Conservation (phyloP, 1,140 invertebrate genomes). For the Adelges cooleyi region DNA sequence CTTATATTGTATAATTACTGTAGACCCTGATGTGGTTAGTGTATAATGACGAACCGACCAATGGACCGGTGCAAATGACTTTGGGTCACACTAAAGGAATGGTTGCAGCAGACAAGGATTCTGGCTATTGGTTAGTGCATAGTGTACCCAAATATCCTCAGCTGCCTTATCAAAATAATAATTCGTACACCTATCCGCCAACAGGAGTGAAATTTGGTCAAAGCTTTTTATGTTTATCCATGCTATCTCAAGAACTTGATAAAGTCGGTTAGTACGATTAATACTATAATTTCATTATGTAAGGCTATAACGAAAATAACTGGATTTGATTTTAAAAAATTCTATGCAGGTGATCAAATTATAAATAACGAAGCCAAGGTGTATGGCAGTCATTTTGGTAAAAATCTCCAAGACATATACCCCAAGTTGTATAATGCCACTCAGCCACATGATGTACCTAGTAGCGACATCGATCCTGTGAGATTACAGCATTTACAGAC, state of each 20-base stretch:
- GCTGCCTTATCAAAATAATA: constrained; percentile 32
- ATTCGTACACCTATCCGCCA: constrained; percentile 58
- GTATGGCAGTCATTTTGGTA: constrained; percentile 1
- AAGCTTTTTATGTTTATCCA: constrained; percentile 71
- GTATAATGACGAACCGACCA: constrained; percentile 76
- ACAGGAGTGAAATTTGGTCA: constrained; percentile 68
- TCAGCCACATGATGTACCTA: background rate
- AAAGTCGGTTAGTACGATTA: constrained; percentile 45
- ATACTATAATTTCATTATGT: too few species aligned
- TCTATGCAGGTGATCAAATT: background rate
- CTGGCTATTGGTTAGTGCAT: constrained; percentile 81
- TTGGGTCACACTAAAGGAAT: constrained; percentile 76
- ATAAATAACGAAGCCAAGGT: background rate
- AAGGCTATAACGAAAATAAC: too few species aligned
- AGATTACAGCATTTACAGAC: background rate
- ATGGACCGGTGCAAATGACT: constrained; percentile 36
- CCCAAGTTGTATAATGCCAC: background rate
- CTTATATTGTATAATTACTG: constrained; percentile 18
- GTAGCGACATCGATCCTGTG: background rate
- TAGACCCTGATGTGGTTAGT: constrained; percentile 46
- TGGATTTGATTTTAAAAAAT: too few species aligned
- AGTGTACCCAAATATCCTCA: constrained; percentile 77
- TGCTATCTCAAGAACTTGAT: constrained; percentile 51
- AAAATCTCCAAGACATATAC: background rate
- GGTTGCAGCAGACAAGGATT: constrained; percentile 53